Conservation (phyloP, 2,797 vertebrate genomes). For the Eulemur coronatus region DNA sequence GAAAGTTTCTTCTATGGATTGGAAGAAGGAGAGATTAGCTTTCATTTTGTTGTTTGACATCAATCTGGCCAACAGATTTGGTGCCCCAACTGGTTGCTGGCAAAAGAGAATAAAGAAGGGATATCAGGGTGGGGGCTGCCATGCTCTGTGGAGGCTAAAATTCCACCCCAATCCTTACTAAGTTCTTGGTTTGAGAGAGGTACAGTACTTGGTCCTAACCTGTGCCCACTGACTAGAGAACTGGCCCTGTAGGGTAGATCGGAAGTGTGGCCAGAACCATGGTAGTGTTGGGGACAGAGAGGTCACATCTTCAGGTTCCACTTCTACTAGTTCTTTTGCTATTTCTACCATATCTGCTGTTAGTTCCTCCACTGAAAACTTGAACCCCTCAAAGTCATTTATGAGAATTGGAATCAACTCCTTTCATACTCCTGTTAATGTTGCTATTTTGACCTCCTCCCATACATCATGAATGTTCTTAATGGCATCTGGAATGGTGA, state of each 20-base stretch:
- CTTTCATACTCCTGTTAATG: too few relatives aligned
- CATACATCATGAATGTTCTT: too few relatives aligned
- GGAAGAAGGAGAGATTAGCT: not conserved
- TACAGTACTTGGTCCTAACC: not conserved
- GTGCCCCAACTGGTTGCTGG: not conserved
- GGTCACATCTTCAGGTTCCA: too few relatives aligned
- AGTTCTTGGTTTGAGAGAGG: not conserved
- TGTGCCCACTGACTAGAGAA: not conserved
- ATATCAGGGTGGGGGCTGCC: not conserved
- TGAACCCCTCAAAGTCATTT: too few relatives aligned
- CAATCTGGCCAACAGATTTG: not conserved
- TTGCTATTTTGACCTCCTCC: too few relatives aligned
- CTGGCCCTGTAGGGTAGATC: not conserved
- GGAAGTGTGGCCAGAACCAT: not conserved
- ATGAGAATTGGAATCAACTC: too few relatives aligned
- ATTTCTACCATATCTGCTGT: too few relatives aligned
- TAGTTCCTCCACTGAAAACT: too few relatives aligned
- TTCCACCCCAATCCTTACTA: not conserved
- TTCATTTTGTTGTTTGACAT: not conserved
- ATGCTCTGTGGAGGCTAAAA: accelerated
- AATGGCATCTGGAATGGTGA: too few relatives aligned
- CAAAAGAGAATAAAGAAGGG: not conserved
- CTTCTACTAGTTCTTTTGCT: too few relatives aligned
- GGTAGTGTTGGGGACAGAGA: not conserved
- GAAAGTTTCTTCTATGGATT: not conserved